Conservation (phyloP, 2,797 vertebrate genomes). For the Arnoldichthys spilopterus region DNA sequence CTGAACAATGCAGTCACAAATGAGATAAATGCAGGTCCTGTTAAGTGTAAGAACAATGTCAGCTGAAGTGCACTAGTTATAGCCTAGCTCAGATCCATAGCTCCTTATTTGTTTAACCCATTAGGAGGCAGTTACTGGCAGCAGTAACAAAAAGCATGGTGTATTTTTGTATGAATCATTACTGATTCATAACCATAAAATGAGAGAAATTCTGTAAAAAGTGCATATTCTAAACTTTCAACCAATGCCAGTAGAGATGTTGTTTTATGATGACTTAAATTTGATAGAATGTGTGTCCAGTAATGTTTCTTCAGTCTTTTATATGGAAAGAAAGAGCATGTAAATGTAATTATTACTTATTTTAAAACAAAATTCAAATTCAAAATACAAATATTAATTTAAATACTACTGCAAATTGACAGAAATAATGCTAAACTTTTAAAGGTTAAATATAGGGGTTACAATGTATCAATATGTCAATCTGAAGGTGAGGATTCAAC, state of each 20-base stretch:
- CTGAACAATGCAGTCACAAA: constrained; percentile 11
- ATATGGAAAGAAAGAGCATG: no score
- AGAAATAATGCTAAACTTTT: no score
- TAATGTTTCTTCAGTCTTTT: no score
- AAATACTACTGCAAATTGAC: no score
- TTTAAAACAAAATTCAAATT: no score
- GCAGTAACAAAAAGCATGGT: not conserved
- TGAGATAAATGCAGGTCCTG: constrained; percentile 18
- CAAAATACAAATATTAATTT: no score
- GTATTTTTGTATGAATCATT: not conserved
- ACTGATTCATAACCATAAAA: not conserved
- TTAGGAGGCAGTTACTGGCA: not conserved
- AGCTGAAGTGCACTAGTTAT: not conserved
- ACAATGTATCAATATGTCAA: no score
- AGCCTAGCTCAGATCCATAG: not conserved
- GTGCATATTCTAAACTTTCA: not conserved
- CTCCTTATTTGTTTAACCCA: not conserved
- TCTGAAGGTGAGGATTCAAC: no score
- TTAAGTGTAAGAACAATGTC: constrained; percentile 1
- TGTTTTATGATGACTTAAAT: no score
- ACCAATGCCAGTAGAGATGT: not conserved
- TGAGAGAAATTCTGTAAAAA: not conserved
- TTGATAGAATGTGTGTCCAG: no score
- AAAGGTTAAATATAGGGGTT: no score
- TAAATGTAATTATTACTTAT: no score